phyloP scores from a whole-genome alignment of 2,888 invertebrate genomes.

The Notodonta ziczac region DNA sequence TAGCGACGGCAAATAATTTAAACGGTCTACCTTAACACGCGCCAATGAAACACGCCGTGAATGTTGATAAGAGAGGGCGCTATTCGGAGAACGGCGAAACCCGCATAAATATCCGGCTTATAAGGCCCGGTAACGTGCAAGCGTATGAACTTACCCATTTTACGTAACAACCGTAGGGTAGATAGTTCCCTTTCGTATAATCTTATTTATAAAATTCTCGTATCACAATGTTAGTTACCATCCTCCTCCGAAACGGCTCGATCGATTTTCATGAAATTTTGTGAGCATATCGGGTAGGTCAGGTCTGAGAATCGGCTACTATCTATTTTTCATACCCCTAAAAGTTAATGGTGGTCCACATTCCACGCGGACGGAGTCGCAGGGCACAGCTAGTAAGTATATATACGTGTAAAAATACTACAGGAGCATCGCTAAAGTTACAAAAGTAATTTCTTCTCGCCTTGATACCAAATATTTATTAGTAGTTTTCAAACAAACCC shows the following conservation, averaged over 20 bases:
- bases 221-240: too few species aligned
- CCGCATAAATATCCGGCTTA: conserved; percentile 45
- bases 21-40: conserved; percentile 11
- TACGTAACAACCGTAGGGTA: conserved; percentile 12
- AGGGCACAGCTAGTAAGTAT: too few species aligned
- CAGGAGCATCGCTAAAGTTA: not conserved
- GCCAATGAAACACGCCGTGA: conserved; percentile 40
- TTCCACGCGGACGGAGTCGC: too few species aligned
- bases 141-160: conserved; percentile 22
- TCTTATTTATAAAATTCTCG: too few species aligned
- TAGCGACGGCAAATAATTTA: not conserved
- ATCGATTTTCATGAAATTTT: too few species aligned
- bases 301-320: too few species aligned
- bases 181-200: not conserved
- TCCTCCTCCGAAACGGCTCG: too few species aligned
- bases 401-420: not conserved
- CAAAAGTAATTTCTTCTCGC: not conserved
- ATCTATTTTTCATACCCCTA: too few species aligned
- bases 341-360: too few species aligned
- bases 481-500: conserved; percentile 23
- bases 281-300: too few species aligned
- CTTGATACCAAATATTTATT: conserved; percentile 5
- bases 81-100: conserved; percentile 46
- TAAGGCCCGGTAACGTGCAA: conserved; percentile 23
- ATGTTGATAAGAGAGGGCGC: conserved; percentile 32